Evolutionary conservation across 2,113 vertebrate species (phyloP).

Genomic region (Cyprinodon brontotheroides): DNA sequence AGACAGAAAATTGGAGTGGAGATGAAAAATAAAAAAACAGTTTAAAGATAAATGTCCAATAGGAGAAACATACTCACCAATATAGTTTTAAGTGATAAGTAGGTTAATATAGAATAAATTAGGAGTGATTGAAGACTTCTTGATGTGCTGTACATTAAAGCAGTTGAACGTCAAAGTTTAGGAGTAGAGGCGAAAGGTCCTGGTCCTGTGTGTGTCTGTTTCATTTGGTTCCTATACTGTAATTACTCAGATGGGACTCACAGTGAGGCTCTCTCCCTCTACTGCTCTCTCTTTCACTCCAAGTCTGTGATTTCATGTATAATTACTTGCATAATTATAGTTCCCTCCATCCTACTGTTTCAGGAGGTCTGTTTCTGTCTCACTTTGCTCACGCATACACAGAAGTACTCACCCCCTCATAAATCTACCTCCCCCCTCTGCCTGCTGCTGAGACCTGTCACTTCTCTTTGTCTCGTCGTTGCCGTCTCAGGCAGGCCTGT

Average conservation of each 20-base stretch:
- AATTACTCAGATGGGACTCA: constrained; percentile 73
- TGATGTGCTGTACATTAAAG: background rate
- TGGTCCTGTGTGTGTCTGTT: constrained; percentile 45
- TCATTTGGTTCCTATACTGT: constrained; percentile 69
- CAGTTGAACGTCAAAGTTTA: background rate
- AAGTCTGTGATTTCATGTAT: constrained; percentile 76
- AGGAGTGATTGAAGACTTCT: background rate
- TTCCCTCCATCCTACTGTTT: constrained; percentile 72
- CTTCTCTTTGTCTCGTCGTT: constrained; percentile 46
- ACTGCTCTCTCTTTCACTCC: constrained; percentile 59
- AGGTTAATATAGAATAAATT: too few species aligned
- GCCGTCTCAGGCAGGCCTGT: constrained; percentile 40
- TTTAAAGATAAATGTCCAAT: too few species aligned
- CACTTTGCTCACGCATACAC: constrained; percentile 17
- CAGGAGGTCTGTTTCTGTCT: constrained; percentile 65
- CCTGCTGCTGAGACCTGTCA: constrained; percentile 42
- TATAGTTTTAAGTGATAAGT: too few species aligned
- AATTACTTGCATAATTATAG: constrained; percentile 81
- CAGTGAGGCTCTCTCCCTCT: constrained; percentile 52
- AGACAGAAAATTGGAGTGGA: too few species aligned
- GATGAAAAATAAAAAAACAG: too few species aligned
- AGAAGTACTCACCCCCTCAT: constrained; percentile 17
- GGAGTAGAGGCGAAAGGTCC: constrained; percentile 27
- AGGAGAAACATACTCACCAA: too few species aligned
- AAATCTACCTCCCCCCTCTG: constrained; percentile 28